These are phyloP conservation scores for Caenorhabditis wallacei DNA, from an alignment of 2,888 invertebrate genomes.

Conservation along the genomic window DNA sequence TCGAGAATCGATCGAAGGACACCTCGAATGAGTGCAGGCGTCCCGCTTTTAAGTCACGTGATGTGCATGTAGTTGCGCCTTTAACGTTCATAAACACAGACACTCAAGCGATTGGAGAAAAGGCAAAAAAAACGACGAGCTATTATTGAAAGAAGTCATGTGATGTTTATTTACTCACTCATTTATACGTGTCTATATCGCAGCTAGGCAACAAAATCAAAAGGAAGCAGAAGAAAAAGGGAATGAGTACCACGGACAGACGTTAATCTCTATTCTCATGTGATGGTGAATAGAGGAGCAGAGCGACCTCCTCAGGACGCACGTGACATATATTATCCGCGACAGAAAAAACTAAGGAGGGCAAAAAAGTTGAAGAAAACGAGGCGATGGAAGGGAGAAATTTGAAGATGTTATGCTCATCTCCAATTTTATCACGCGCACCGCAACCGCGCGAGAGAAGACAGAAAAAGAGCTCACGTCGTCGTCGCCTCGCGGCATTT, in stretches of 20 bases:
- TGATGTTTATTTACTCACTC: background rate
- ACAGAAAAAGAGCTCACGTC: background rate
- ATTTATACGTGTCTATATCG: constrained; percentile 38
- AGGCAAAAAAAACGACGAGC: too few species aligned
- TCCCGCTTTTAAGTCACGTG: constrained; percentile 42
- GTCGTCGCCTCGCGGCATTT: constrained; percentile 49
- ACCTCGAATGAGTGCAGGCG: constrained; percentile 59
- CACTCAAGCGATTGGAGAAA: constrained; percentile 5
- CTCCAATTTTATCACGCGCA: constrained; percentile 49
- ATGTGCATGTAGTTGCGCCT: constrained; percentile 30
- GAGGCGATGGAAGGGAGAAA: background rate
- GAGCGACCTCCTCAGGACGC: background rate
- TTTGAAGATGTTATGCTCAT: constrained; percentile 1
- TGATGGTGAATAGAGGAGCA: constrained; percentile 5
- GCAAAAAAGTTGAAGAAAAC: background rate
- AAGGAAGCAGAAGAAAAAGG: background rate
- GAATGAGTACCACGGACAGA: background rate
- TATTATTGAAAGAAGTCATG: background rate
- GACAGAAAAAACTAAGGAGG: constrained; percentile 19
- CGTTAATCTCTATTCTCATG: background rate
- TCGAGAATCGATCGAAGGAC: constrained; percentile 49
- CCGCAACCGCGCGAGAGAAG: background rate
- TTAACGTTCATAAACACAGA: constrained; percentile 9
- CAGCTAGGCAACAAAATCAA: constrained; percentile 22
- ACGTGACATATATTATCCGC: constrained; percentile 50